phyloP scores from a whole-genome alignment of 2,113 vertebrate genomes.

The Charadrius vociferus region DNA sequence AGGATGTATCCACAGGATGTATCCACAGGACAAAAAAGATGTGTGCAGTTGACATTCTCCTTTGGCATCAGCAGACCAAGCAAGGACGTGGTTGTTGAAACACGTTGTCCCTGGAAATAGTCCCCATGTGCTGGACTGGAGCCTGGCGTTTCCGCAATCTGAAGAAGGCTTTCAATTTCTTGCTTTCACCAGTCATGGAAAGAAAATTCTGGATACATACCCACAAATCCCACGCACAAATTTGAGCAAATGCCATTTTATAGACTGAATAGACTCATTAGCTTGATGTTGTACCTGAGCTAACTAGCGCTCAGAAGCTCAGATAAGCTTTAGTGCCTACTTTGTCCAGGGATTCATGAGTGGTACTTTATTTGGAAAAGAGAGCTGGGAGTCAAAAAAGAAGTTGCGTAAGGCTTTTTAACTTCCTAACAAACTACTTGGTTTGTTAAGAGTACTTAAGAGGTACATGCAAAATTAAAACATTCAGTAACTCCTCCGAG shows the following conservation, averaged over 20 bases:
- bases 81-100: neutral
- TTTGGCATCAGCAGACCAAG: neutral
- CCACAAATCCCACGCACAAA: neutral
- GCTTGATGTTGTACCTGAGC: neutral
- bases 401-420: neutral
- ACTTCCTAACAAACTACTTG: neutral
- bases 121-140: neutral
- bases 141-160: neutral
- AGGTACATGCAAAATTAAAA: neutral
- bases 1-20: neutral
- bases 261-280: neutral
- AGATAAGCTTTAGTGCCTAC: neutral
- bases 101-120: neutral
- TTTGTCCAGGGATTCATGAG: neutral
- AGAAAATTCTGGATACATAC: no score
- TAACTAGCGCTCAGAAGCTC: neutral
- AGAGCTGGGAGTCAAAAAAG: neutral
- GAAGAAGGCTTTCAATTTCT: neutral
- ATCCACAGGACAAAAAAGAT: neutral
- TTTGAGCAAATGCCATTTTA: neutral
- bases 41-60: neutral
- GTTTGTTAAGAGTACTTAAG: neutral
- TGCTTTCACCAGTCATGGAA: neutral
- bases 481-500: neutral
- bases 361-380: neutral